Evolutionary conservation across 2,888 invertebrate genomes (phyloP), one percentile per base, ranked within the genome.

Genomic region (Heliconius ethilla): DNA sequence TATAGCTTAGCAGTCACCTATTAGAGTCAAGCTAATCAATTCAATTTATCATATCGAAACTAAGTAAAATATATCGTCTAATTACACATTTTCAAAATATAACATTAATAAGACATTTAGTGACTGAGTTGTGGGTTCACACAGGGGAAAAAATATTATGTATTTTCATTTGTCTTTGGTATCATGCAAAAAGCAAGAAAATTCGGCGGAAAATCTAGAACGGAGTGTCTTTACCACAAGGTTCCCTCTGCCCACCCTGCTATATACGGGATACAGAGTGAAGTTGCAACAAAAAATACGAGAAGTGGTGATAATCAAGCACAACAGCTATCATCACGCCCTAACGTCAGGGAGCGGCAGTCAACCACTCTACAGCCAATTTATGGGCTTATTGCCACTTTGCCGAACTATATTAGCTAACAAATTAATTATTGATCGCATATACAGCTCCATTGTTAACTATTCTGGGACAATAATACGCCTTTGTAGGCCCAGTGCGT

Each of bases 361-460:
- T 55, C 78, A 72, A 59, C 45, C 70, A 63, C 33, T 33, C 62
- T 45, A 18, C 72, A 67, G 37, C 55, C 33, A 77, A 75, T 79
- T 79, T 75, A 80, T 37, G 77, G 70, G 37, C 67, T 29, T 75
- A 77, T 75, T 75, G 74, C 69, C 80, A 63, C 45, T 67, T 70
- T 40, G 65, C 25, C 37, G 70, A 11, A 73, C 70, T n/a, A 11
- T 75, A 77, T 75, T 77, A 75, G 63, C 62, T 73, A 55, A 51
- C 75, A 70, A 65, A 69, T 73, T 72, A 29, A 73, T 77, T 72
- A 79, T 75, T 79, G 67, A 77, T 73, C 27, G 59, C 25, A 74
- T 13, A 22, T 63, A 40, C 25, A 27, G 15, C 62, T 10, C 55
- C 67, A 40, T 66, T 73, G 67, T 66, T 63, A 25, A 27, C 63